Base-by-base conservation (phyloP, 2,113 vertebrate species). In the Gavialis gangeticus region DNA sequence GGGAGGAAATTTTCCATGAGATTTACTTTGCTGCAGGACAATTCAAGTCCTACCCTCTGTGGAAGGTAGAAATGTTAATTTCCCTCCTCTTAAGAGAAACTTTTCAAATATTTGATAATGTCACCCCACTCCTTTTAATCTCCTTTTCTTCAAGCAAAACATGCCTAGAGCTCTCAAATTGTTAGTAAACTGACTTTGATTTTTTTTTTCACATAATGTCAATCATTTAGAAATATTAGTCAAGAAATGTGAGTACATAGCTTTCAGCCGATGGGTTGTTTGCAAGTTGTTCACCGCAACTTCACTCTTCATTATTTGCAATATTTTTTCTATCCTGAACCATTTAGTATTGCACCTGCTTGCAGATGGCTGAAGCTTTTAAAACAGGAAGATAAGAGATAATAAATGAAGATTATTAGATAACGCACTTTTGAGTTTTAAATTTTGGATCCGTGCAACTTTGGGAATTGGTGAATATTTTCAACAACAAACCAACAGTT, bases 201-300 rank as follows among this genome's bases (percentile, higher is more conserved):
- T 46, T 69, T 27, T 60, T 60, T 5, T 11, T 58, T 77, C 86
- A 90, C 46, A 18, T 18, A 75, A 60, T 3, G 81, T n/a, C 21
- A 14, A 66, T 75, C 54, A 5, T 64, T 77, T 75, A 37, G 37
- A 92, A 91, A 28, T 13, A 46, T 22, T 75, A 17, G 13, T 37
- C 24, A 30, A 28, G 16, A 82, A 14, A 69, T 5, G 6, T 34
- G 79, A 18, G 34, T 7, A 18, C 7, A 28, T 13, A 12, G 0
- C 30, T 91, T 77, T 84, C 24, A 21, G 79, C 13, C n/a, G 79
- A 18, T 1, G 4, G 14, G 2, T 28, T 77, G 28, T 89, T 76
- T 58, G 16, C 24, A 64, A 79, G 10, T 0, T 0, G n/a, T 46
- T 27, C 3, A 0, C 3, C 57, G 10, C 56, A 59, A 19, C 56